Base-by-base conservation (phyloP, 2,113 vertebrate species). In the Corydoras maculifer region DNA sequence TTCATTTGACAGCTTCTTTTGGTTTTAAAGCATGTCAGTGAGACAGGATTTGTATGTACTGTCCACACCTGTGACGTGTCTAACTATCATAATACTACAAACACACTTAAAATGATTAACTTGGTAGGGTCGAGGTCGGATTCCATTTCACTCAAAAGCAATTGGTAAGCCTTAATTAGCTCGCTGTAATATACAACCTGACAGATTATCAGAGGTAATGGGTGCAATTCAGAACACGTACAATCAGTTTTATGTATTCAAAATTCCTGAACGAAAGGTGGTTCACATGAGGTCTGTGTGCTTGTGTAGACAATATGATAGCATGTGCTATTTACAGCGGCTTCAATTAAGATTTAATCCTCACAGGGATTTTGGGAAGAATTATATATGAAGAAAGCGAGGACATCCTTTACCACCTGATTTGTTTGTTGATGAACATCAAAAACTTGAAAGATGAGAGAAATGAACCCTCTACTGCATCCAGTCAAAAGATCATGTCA, bases 211-310 rank as follows among this genome's bases (percentile, higher is more conserved):
- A 58, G 48, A 73, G 70, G 62, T 59, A 59, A 51, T 60, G 62
- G 57, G 70, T 58, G 48, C 71, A 57, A 53, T 57, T 35, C 66
- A n/a, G 49, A 60, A 53, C 51, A 51, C 49, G 49, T 59, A 60
- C 25, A 61, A 60, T 50, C 29, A 60, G 14, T 35, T 60, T 4
- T 4, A 73, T 50, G 51, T 65, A 73, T 67, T 61, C 8, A 67
- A 67, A 73, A 35, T 66, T 67, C 64, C 71, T 73, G 71, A 73
- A 73, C 54, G 49, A 67, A 49, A 67, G 29, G 55, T 43, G 49
- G 48, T 66, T 66, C 50, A 54, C 18, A 25, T 25, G 70, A 73
- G 70, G 48, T 51, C n/a, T 65, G 64, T 66, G 70, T 73, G 70
- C 70, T 66, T 73, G 63, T 66, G 63, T 65, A 73, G 70, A 62